Conservation (phyloP, 2,113 vertebrate species). For the Thinocorus orbignyianus region DNA sequence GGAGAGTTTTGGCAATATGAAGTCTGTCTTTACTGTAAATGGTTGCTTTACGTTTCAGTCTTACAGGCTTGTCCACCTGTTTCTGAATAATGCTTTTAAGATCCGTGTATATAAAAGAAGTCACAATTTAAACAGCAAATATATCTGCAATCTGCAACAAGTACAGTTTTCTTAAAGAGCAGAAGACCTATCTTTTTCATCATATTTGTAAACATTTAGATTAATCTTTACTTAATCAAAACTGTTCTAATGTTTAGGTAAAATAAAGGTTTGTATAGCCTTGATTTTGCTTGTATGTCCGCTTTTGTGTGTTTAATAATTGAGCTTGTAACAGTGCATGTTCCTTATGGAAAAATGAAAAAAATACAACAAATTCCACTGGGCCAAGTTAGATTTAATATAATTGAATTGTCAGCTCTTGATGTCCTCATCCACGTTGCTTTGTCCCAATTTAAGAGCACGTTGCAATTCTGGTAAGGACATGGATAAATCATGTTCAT, state of each 20-base stretch:
- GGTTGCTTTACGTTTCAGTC: fast-evolving
- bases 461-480: background rate
- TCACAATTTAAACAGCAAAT: background rate
- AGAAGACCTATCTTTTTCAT: background rate
- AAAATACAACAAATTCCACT: background rate
- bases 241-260: background rate
- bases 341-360: background rate
- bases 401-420: background rate
- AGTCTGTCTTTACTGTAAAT: background rate
- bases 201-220: background rate
- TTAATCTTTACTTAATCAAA: background rate
- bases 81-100: background rate
- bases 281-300: background rate
- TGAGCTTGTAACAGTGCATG: background rate
- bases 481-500: background rate
- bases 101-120: background rate
- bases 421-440: fast-evolving
- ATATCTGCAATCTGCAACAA: background rate
- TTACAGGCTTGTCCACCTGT: background rate
- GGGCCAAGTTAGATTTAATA: background rate
- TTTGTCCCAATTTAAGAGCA: background rate
- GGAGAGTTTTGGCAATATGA: background rate
- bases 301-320: background rate
- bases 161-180: background rate
- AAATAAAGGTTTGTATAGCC: background rate